Base-by-base conservation (phyloP, 1,140 invertebrate genomes). In the Drosophila truncata region DNA sequence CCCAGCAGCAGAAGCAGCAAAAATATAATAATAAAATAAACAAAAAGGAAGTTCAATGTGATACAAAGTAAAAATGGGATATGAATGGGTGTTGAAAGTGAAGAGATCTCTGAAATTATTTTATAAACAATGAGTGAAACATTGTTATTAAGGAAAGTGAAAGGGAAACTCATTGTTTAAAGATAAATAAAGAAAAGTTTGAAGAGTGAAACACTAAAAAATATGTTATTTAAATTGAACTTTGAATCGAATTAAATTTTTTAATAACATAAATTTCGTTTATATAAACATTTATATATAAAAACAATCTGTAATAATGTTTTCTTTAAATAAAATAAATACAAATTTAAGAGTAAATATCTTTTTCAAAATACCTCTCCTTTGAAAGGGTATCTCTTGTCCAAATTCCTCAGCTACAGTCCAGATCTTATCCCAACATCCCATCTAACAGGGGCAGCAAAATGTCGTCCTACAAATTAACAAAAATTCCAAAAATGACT, bases 391-490 rank as follows among this genome's bases (percentile, higher is more conserved):
- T 20, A 71, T 70, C 35, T 3, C 8, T 49, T 35, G 49, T 7
- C 0, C n/a, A 52, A 25, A 44, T 55, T 46, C 49, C 31, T n/a
- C 1, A 47, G 7, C 58, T 9, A 39, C 29, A 23, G 27, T 5
- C 37, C 52, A 39, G n/a, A 31, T 63, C 25, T 25, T 37, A 47
- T 66, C 42, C 23, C 20, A 33, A 46, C 10, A 31, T 44, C 18
- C 18, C 42, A 42, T 46, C 31, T 47, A 76, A 80, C 81, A 81
- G 81, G 46, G 80, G 84, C 85, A 84, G 35, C 84, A 65, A 88
- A 78, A 90, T 90, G 73, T 88, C 81, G 69, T 88, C 74, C 85
- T 79, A 90, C 85, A 90, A 90, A 90, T 90, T 90, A 80, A 85
- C 85, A 90, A 90, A 90, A 90, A 90, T 90, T 91, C 78, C 74